Evolutionary conservation across 1,140 invertebrate species (phyloP).

Genomic region (Mylabris phalerata): DNA sequence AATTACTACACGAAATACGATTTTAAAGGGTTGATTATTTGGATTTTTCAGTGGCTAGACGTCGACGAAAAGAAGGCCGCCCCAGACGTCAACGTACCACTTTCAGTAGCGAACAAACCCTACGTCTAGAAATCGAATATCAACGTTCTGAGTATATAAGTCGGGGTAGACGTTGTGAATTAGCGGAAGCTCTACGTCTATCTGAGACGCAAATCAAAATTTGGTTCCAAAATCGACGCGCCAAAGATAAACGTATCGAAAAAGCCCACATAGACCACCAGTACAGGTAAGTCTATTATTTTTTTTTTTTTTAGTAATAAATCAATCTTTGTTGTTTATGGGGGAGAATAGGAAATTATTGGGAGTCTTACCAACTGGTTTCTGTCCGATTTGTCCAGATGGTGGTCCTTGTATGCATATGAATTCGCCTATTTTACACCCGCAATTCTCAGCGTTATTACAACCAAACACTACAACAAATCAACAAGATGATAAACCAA

Average conservation of each 20-base stretch:
- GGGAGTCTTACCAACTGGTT: conserved; percentile 27
- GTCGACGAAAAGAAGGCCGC: conserved; percentile 75
- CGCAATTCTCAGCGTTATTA: conserved; percentile 11
- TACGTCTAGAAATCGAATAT: conserved; percentile 85
- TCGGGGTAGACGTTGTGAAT: conserved; percentile 73
- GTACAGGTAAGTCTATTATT: conserved; percentile 60
- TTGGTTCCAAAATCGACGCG: conserved; percentile 94
- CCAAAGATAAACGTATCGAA: conserved; percentile 93
- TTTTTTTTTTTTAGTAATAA: too few relatives aligned
- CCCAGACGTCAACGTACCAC: conserved; percentile 87
- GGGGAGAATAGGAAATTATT: conserved; percentile 15
- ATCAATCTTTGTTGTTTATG: neutral
- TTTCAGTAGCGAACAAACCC: conserved; percentile 88
- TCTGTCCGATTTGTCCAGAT: conserved; percentile 32
- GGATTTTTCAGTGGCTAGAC: conserved; percentile 64
- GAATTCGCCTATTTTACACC: conserved; percentile 8
- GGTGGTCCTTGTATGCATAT: conserved; percentile 29
- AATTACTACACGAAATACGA: neutral
- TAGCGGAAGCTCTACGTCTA: conserved; percentile 73
- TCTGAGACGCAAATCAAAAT: conserved; percentile 95
- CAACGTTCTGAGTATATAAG: conserved; percentile 87
- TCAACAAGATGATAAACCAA: neutral
- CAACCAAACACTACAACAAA: neutral
- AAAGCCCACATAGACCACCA: conserved; percentile 93
- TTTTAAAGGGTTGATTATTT: neutral